Conservation (phyloP, 2,888 invertebrate genomes). For the Tetragonula carbonaria region DNA sequence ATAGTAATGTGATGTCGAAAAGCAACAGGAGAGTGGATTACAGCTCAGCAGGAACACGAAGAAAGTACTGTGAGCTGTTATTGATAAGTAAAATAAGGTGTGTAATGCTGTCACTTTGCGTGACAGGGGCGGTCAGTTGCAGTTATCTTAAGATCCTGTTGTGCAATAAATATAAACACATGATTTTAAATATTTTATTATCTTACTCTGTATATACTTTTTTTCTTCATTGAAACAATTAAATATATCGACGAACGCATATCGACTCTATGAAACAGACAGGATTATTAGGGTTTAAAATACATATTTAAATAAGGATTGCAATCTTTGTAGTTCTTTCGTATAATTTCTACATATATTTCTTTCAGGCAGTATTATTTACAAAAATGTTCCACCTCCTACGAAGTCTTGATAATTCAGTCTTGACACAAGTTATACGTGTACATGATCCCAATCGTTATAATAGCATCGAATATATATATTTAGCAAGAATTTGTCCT, state of each 20-base stretch:
- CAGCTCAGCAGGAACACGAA: constrained; percentile 7
- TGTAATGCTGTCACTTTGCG: constrained; percentile 49
- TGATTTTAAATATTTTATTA: constrained; percentile 52
- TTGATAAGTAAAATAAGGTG: constrained; percentile 43
- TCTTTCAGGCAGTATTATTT: constrained; percentile 79
- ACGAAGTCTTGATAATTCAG: constrained; percentile 81
- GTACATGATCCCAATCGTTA: constrained; percentile 70
- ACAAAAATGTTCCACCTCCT: constrained; percentile 80
- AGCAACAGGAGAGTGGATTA: constrained; percentile 1
- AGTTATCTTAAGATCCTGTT: constrained; percentile 58
- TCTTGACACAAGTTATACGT: constrained; percentile 79
- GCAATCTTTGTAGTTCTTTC: constrained; percentile 61
- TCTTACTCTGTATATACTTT: constrained; percentile 10
- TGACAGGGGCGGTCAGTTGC: constrained; percentile 18
- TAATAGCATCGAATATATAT: constrained; percentile 53
- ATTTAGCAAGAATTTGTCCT: constrained; percentile 46
- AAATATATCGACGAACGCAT: neutral
- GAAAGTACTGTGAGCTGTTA: constrained; percentile 20
- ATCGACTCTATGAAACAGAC: constrained; percentile 17
- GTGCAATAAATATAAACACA: constrained; percentile 57
- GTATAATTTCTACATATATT: constrained; percentile 78
- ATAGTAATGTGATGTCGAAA: neutral
- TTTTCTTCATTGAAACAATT: constrained; percentile 20
- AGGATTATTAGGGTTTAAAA: constrained; percentile 33
- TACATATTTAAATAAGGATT: constrained; percentile 36